phyloP scores from a whole-genome alignment of 2,888 invertebrate species.

The Nyleta sp. region DNA sequence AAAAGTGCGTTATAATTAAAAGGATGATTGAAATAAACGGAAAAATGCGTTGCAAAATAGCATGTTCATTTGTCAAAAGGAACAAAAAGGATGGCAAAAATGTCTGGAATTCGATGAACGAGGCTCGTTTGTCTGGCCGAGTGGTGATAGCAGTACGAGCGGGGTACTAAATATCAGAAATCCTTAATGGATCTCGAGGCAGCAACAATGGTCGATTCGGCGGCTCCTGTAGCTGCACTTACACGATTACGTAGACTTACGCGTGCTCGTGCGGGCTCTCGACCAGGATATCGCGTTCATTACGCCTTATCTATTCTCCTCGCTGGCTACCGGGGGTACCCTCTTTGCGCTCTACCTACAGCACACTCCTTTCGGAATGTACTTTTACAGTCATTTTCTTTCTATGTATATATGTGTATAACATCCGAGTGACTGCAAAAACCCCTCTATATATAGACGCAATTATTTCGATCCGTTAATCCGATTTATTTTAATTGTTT shows the following conservation, averaged over 20 bases:
- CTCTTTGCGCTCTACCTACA: conserved; percentile 64
- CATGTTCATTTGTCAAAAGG: conserved; percentile 24
- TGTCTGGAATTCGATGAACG: conserved; percentile 62
- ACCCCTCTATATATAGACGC: conserved; percentile 51
- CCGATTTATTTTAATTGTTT: conserved; percentile 43
- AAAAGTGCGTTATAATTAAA: no score
- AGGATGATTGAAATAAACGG: no score
- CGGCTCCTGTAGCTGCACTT: conserved; percentile 69
- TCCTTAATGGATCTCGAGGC: conserved; percentile 78
- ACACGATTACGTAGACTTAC: conserved; percentile 67
- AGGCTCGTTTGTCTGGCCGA: conserved; percentile 59
- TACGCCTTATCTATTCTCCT: conserved; percentile 75
- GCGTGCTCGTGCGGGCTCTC: conserved; percentile 66
- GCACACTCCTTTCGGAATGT: conserved; percentile 63
- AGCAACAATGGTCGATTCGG: conserved; percentile 73
- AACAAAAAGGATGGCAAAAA: conserved; percentile 26
- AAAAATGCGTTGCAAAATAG: conserved; percentile 14
- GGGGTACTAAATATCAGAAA: conserved; percentile 75
- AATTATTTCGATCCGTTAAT: conserved; percentile 47
- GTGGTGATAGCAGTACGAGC: conserved; percentile 60
- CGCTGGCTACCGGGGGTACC: conserved; percentile 71
- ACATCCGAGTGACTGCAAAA: conserved; percentile 38
- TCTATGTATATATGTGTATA: conserved; percentile 32
- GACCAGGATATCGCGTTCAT: conserved; percentile 75
- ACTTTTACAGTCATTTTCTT: conserved; percentile 59